Evolutionary conservation across 2,888 invertebrate species (phyloP), one percentile per base, ranked within the genome.

Genomic region (Heliconius ethilla): DNA sequence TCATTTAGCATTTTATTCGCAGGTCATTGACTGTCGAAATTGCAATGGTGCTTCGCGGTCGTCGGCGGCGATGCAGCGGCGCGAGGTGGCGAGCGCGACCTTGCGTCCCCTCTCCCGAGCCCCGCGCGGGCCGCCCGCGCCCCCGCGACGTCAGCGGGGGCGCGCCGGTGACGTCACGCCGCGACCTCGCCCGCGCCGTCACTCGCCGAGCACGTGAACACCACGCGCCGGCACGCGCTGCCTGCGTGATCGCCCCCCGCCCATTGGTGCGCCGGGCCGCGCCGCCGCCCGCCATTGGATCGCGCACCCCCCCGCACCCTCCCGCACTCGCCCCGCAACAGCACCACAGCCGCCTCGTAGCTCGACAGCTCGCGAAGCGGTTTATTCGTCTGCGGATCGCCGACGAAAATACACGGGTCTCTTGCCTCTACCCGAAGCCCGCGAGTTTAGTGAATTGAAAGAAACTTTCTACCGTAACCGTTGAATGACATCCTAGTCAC

Each of bases 141-240:
- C 89, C 87, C 89, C 87, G 86, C 89, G 85, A 91, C 91, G 91
- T 92, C 93, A 93, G 91, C 94, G 92, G 93, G 93, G 95, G 94
- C 92, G 94, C 93, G 94, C 92, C 95, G 95, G 90, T 95, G 95
- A 95, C 95, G 95, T 95, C 94, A 95, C 91, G 87, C 89, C 88
- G 90, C 95, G 95, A 95, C 92, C 94, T 90, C 91, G 88, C 66
- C 66, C 66, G 66, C 33, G n/a, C 63, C 92, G 96, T 96, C 97
- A 97, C 96, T 95, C 96, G 92, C 91, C 91, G 96, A 95, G 95
- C 97, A 98, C 97, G 97, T 97, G 97, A 97, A 97, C 96, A 96
- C 89, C 96, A 96, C 95, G 96, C 96, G 93, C 91, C 87, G 91
- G 95, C 97, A 97, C 96, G 97, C 97, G 95, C 94, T 91, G 91